Evolutionary conservation across 2,888 invertebrate species (phyloP).

Genomic region (Callosobruchus maculatus): DNA sequence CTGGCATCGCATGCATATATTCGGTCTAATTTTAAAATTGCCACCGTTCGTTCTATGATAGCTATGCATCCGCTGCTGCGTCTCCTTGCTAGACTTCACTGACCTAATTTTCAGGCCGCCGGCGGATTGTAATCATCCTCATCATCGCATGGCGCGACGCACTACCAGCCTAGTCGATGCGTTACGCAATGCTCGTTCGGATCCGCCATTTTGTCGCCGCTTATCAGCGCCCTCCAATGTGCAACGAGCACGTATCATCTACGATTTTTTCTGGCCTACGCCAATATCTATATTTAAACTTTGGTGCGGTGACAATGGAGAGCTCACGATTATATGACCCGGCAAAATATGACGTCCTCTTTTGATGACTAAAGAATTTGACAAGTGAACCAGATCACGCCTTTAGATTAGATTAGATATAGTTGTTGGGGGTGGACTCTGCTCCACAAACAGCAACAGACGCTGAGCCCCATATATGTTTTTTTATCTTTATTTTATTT

Average conservation of each 20-base stretch:
- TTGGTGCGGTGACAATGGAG: not conserved
- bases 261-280: not conserved
- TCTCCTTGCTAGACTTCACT: not conserved
- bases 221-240: not conserved
- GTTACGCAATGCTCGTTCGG: not conserved
- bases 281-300: not conserved
- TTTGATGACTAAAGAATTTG: no score
- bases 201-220: not conserved
- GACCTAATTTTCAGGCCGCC: not conserved
- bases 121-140: not conserved
- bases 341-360: no score
- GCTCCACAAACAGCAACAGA: no score
- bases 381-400: no score
- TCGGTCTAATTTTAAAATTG: not conserved
- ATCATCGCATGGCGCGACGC: not conserved
- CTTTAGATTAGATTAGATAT: no score
- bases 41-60: not conserved
- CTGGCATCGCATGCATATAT: no score
- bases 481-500: no score
- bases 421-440: no score
- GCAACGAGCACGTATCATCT: not conserved
- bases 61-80: not conserved
- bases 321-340: no score
- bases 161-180: not conserved
- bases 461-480: no score